Base-by-base conservation (phyloP, 2,888 invertebrate species). In the Stenchaetothrips biformis region DNA sequence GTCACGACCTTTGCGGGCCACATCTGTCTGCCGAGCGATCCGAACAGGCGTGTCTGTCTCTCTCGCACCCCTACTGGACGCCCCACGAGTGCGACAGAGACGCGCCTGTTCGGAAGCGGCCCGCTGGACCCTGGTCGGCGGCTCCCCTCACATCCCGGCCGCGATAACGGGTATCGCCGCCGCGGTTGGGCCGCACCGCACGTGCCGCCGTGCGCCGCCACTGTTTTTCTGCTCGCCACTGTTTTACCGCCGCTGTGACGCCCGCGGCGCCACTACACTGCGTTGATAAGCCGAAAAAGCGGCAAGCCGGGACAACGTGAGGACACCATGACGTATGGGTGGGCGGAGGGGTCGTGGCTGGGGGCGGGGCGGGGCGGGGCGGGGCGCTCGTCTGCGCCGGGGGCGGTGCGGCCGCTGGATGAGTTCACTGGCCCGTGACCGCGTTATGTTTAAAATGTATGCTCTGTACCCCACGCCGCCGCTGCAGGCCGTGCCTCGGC, bases 371-470 rank as follows among this genome's bases (percentile, higher is more conserved):
- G 25, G 67, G 25, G 67, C 11, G 67, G 0, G 53, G 53, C 53
- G 53, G 9, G 53, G 16, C 18, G 13, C 18, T 9, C 18, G 53
- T 53, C 16, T 53, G 53, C 13, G 37, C 37, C 37, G 37, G 59
- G 59, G 16, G 59, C 6, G 59, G 13, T 53, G 7, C 1, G 67
- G 67, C 67, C 21, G 67, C 67, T 2, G 25, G 37, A 37, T 37
- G 37, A 37, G 37, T 37, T 37, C 37, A 37, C 37, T 37, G 37
- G 37, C 37, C 37, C 37, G 2, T 4, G 53, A 53, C 9, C 67
- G 25, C 25, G 25, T 74, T 21, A 74, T 21, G 67, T 74, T 74
- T 74, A 74, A 74, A 74, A 74, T 74, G 67, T 25, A 74, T 74
- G 67, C 25, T 74, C 11, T 74, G 67, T 74, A 25, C 67, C 37